Evolutionary conservation across 2,113 vertebrate species (phyloP).

Genomic region (Camarhynchus parvulus): DNA sequence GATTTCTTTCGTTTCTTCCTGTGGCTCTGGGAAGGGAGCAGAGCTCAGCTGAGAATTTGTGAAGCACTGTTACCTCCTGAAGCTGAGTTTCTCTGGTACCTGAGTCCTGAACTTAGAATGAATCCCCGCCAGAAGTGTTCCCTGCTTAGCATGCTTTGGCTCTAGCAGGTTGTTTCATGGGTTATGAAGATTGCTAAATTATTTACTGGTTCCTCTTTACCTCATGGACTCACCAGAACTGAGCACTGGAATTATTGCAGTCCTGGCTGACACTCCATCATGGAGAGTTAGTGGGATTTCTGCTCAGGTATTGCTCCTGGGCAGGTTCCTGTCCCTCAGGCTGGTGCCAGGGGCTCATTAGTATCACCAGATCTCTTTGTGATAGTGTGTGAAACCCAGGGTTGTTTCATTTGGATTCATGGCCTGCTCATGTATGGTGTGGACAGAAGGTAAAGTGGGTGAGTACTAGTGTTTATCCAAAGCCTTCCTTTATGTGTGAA

Average conservation of each 20-base stretch:
- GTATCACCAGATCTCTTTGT: not conserved
- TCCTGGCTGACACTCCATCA: not conserved
- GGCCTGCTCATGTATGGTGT: not conserved
- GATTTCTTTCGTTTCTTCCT: not conserved
- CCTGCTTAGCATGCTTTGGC: not conserved
- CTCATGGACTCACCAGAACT: not conserved
- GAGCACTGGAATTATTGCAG: not conserved
- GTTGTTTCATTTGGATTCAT: not conserved
- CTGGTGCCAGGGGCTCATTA: not conserved
- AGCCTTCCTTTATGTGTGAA: not conserved
- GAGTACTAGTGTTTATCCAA: not conserved
- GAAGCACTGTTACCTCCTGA: not conserved
- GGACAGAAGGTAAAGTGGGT: not conserved
- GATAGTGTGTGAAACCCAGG: not conserved
- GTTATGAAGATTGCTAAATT: not conserved
- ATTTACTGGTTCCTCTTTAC: not conserved
- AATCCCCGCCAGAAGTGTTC: not conserved
- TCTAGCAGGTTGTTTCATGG: not conserved
- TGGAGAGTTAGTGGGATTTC: not conserved
- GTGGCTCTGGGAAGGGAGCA: not conserved
- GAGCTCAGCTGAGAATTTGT: not conserved
- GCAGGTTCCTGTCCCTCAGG: not conserved
- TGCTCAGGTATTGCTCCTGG: not conserved
- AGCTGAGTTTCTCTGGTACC: not conserved
- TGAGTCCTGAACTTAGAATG: not conserved